Evolutionary conservation across 2,797 vertebrate species (phyloP).

Genomic region (Adrianichthys oophorus): DNA sequence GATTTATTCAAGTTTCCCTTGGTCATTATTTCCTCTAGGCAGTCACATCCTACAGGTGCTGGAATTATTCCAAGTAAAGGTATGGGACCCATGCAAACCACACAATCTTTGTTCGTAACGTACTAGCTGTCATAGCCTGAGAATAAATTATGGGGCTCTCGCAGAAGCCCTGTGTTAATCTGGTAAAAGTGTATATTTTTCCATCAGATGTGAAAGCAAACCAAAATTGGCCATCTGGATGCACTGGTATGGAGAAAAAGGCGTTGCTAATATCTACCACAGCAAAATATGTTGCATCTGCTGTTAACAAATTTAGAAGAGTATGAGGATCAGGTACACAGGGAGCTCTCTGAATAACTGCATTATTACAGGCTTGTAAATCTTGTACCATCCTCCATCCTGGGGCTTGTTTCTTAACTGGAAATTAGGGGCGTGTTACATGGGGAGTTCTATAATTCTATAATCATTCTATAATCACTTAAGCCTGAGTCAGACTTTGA

Average conservation of each 20-base stretch:
- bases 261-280: neutral
- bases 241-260: neutral
- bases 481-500: neutral
- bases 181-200: neutral
- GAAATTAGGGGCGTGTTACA: neutral
- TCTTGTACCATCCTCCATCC: constrained; percentile 3
- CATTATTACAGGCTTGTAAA: neutral
- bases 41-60: no score
- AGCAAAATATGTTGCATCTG: neutral
- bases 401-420: neutral
- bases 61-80: no score
- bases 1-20: no score
- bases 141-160: neutral
- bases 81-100: no score
- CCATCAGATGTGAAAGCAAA: neutral
- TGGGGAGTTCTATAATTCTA: neutral
- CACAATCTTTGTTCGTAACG: neutral
- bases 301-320: rapidly evolving
- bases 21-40: no score
- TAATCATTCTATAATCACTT: neutral
- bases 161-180: neutral
- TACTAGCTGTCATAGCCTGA: neutral
- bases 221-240: neutral
- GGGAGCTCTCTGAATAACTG: neutral
- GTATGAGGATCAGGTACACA: neutral